Evolutionary conservation across 2,797 vertebrate species (phyloP).

Genomic region (Pelobates cultripes): DNA sequence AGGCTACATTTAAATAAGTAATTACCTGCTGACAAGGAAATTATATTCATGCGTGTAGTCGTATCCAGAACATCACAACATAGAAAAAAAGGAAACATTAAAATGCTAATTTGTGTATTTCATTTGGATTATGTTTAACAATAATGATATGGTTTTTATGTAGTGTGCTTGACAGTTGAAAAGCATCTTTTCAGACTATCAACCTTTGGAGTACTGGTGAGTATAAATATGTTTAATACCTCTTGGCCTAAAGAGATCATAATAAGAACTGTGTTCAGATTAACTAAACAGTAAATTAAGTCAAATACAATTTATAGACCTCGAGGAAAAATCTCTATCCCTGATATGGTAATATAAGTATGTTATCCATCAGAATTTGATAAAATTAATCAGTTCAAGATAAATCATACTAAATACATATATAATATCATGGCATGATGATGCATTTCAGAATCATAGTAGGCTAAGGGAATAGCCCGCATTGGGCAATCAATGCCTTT

Average conservation of each 20-base stretch:
- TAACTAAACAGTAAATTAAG: too few relatives aligned
- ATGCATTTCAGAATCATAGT: too few relatives aligned
- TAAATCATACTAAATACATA: too few relatives aligned
- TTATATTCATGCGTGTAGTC: slow-evolving; percentile 15
- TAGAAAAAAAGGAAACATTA: slow-evolving; percentile 22
- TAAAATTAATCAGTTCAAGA: too few relatives aligned
- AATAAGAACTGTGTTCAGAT: too few relatives aligned
- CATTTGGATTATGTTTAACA: slow-evolving; percentile 21
- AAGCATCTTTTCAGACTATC: slow-evolving; percentile 6
- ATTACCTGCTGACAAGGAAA: slow-evolving; percentile 36
- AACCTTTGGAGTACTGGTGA: background rate
- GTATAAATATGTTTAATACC: background rate
- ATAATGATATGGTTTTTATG: slow-evolving; percentile 26
- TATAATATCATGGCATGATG: too few relatives aligned
- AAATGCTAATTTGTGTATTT: slow-evolving; percentile 37
- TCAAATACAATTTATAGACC: too few relatives aligned
- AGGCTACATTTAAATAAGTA: slow-evolving; percentile 45
- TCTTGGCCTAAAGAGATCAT: background rate
- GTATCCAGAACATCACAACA: slow-evolving; percentile 12
- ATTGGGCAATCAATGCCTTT: too few relatives aligned
- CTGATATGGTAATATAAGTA: too few relatives aligned
- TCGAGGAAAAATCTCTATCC: too few relatives aligned
- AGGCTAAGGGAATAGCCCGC: too few relatives aligned
- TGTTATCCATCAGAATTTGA: too few relatives aligned
- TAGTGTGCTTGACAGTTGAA: slow-evolving; percentile 17